phyloP scores from a whole-genome alignment of 2,113 vertebrate genomes.

The Mugil cephalus region DNA sequence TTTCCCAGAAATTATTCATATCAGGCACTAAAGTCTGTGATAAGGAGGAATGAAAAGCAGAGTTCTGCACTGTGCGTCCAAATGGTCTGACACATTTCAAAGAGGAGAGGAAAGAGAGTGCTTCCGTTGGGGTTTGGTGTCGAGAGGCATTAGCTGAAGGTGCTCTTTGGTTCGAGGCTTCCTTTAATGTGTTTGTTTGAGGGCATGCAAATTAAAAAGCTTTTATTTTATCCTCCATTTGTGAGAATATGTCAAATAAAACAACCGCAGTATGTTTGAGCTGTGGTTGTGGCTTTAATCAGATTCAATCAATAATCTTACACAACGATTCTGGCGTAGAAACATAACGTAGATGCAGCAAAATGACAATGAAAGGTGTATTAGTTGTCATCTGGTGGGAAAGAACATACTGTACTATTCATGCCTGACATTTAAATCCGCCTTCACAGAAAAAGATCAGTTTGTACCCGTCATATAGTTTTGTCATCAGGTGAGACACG shows the following conservation, averaged over 20 bases:
- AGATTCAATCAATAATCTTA: neutral
- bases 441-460: neutral
- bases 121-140: slow-evolving; percentile 7
- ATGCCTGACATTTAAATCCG: neutral
- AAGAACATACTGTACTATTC: neutral
- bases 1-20: slow-evolving; percentile 15
- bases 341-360: neutral
- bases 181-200: neutral
- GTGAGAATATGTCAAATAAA: neutral
- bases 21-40: neutral
- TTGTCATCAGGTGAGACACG: slow-evolving; percentile 6
- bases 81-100: slow-evolving; percentile 9
- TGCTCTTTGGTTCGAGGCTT: slow-evolving; percentile 1
- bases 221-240: slow-evolving; percentile 10
- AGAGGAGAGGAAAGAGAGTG: neutral
- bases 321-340: neutral
- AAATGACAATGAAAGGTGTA: neutral
- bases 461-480: neutral
- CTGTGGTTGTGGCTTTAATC: neutral
- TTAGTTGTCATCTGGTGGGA: neutral
- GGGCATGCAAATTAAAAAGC: neutral
- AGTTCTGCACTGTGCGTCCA: neutral
- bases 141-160: neutral
- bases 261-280: neutral
- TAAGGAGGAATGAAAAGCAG: slow-evolving; percentile 12